Evolutionary conservation across 1,140 invertebrate genomes (phyloP).

Genomic region (Macrobrachium nipponense): DNA sequence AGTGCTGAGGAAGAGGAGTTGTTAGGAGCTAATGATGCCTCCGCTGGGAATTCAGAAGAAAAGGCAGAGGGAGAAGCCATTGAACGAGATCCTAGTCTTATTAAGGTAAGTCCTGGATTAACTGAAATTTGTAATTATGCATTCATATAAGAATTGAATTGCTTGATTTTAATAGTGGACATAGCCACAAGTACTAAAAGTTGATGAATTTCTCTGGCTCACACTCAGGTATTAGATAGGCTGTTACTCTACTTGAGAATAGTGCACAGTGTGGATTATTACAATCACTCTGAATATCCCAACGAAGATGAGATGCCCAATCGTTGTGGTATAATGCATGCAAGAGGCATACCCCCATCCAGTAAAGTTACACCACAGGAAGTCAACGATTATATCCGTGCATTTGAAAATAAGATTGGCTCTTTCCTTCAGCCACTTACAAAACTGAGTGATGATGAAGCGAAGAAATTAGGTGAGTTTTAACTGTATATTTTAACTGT

Average conservation of each 20-base stretch:
- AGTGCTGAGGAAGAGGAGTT: slow-evolving; percentile 98
- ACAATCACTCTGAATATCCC: slow-evolving; percentile 98
- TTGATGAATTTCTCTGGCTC: not conserved
- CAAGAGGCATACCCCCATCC: slow-evolving; percentile 85
- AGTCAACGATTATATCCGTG: slow-evolving; percentile 81
- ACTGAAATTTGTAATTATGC: not conserved
- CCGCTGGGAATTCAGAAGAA: slow-evolving; percentile 67
- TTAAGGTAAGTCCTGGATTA: slow-evolving; percentile 73
- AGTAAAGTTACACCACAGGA: slow-evolving; percentile 78
- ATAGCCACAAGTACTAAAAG: not conserved
- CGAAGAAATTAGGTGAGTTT: slow-evolving; percentile 79
- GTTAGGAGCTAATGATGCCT: slow-evolving; percentile 76
- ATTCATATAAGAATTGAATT: not conserved
- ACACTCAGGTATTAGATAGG: slow-evolving; percentile 78
- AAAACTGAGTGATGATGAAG: slow-evolving; percentile 82
- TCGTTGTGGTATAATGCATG: slow-evolving; percentile 97
- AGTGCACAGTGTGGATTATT: slow-evolving; percentile 99
- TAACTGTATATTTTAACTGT: not conserved
- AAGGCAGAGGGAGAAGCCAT: slow-evolving; percentile 72
- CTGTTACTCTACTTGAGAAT: slow-evolving; percentile 94
- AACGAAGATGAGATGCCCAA: slow-evolving; percentile 99
- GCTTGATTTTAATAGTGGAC: not conserved
- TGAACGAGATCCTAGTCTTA: slow-evolving; percentile 82
- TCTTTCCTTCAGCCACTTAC: slow-evolving; percentile 82
- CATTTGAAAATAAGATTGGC: slow-evolving; percentile 88